Percentiles rank a stretch among this genome's conserved stretches.
These are phyloP conservation scores for Halotydeus destructor DNA, from an alignment of 1,140 invertebrate species.

Conservation along the genomic window DNA sequence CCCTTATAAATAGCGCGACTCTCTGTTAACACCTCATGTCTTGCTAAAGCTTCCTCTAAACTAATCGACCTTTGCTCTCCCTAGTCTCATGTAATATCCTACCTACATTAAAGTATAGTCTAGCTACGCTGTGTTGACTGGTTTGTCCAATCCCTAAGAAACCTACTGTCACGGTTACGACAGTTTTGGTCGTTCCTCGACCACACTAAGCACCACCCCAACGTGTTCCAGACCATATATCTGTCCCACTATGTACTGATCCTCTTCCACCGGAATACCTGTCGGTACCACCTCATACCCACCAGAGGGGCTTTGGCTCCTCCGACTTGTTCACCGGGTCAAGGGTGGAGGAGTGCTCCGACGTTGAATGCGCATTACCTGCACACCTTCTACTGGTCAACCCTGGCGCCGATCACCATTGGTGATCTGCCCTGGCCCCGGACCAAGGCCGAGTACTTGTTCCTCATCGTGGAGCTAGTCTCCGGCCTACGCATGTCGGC, in stretches of 20 bases:
- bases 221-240: slow-evolving; percentile 75
- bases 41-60: too few species aligned
- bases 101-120: too few species aligned
- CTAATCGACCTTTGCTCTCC: too few species aligned
- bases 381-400: slow-evolving; percentile 96
- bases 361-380: slow-evolving; percentile 83
- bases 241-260: slow-evolving; percentile 89
- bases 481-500: slow-evolving; percentile 76
- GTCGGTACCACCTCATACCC: slow-evolving; percentile 85
- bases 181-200: slow-evolving; percentile 98
- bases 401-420: slow-evolving; percentile 77
- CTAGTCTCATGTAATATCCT: too few species aligned
- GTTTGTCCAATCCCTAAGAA: too few species aligned
- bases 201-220: slow-evolving; percentile 87
- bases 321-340: slow-evolving; percentile 57
- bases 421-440: slow-evolving; percentile 38
- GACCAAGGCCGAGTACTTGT: slow-evolving; percentile 72
- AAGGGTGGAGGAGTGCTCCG: slow-evolving; percentile 35
- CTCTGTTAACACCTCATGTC: too few species aligned
- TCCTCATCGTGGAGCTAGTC: slow-evolving; percentile 67
- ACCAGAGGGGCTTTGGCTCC: slow-evolving; percentile 80
- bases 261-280: slow-evolving; percentile 99
- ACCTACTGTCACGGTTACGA: too few species aligned
- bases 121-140: too few species aligned
- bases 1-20: too few species aligned